Conservation (phyloP, 2,888 invertebrate species). For the Yponomeuta plumbellus region DNA sequence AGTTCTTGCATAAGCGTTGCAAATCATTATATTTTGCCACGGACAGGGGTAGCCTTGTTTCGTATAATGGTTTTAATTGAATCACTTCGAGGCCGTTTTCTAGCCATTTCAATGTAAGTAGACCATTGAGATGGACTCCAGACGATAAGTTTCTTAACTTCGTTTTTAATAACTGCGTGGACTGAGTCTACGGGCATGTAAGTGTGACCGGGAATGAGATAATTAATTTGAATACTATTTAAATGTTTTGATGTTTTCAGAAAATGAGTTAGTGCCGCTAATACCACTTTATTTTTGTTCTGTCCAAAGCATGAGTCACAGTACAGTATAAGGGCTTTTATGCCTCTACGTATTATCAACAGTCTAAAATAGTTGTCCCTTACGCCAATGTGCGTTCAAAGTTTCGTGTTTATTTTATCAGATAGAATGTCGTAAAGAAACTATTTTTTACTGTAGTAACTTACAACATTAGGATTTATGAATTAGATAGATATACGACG, state of each 20-base stretch:
- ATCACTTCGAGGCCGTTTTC: constrained; percentile 27
- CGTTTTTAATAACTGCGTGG: constrained; percentile 29
- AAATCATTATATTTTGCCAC: too few relatives aligned
- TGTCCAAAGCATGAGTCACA: constrained; percentile 25
- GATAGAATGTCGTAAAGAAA: too few relatives aligned
- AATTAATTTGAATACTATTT: constrained; percentile 30
- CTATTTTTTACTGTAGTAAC: too few relatives aligned
- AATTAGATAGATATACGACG: too few relatives aligned
- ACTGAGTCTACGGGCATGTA: constrained; percentile 34
- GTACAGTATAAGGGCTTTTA: constrained; percentile 21
- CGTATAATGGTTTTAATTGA: too few relatives aligned
- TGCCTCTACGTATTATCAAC: too few relatives aligned
- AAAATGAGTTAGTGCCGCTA: constrained; percentile 25
- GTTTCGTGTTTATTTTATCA: too few relatives aligned
- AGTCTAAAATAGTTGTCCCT: too few relatives aligned
- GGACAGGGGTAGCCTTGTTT: too few relatives aligned
- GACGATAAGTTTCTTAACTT: constrained; percentile 26
- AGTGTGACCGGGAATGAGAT: constrained; percentile 34
- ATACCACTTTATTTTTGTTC: constrained; percentile 27
- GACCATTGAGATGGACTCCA: constrained; percentile 32
- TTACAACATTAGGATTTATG: too few relatives aligned
- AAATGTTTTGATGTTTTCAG: constrained; percentile 25
- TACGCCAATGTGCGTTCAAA: too few relatives aligned
- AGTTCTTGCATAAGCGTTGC: too few relatives aligned
- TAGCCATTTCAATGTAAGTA: constrained; percentile 24